Percentiles rank a stretch among this genome's conserved stretches.
phyloP scores from a whole-genome alignment of 2,888 invertebrate species.

The Pyralis farinalis region DNA sequence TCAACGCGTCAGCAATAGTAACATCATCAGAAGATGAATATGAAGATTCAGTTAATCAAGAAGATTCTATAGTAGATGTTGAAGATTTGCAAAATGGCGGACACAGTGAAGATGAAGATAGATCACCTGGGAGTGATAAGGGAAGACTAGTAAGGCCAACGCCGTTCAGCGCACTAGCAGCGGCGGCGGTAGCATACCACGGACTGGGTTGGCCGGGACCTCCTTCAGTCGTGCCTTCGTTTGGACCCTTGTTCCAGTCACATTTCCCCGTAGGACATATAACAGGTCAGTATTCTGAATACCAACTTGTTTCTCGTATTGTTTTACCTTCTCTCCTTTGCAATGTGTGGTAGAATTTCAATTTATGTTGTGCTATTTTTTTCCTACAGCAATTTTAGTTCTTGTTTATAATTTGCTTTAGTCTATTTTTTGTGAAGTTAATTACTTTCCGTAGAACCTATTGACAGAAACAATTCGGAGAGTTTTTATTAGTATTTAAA shows the following conservation, averaged over 20 bases:
- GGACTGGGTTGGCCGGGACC: slow-evolving; percentile 82
- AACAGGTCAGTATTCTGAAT: slow-evolving; percentile 52
- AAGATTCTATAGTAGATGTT: slow-evolving; percentile 88
- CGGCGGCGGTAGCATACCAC: slow-evolving; percentile 86
- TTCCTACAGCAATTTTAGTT: no score
- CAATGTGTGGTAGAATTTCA: background rate
- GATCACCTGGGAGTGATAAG: slow-evolving; percentile 50
- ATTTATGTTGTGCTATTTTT: no score
- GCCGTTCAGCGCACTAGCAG: slow-evolving; percentile 85
- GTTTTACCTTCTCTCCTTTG: background rate
- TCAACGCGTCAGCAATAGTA: slow-evolving; percentile 69
- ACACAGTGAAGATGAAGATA: slow-evolving; percentile 70
- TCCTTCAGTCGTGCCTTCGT: slow-evolving; percentile 81
- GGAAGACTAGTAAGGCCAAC: slow-evolving; percentile 84
- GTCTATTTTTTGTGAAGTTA: background rate
- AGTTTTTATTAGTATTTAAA: background rate
- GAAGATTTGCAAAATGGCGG: slow-evolving; percentile 86
- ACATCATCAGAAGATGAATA: slow-evolving; percentile 83
- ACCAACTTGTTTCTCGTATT: background rate
- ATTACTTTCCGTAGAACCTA: no score
- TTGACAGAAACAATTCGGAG: no score
- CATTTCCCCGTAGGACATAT: slow-evolving; percentile 78
- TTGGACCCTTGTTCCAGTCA: slow-evolving; percentile 85
- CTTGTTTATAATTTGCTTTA: no score
- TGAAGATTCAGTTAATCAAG: slow-evolving; percentile 85